Conservation (phyloP, 2,113 vertebrate genomes). For the Pimephales promelas region DNA sequence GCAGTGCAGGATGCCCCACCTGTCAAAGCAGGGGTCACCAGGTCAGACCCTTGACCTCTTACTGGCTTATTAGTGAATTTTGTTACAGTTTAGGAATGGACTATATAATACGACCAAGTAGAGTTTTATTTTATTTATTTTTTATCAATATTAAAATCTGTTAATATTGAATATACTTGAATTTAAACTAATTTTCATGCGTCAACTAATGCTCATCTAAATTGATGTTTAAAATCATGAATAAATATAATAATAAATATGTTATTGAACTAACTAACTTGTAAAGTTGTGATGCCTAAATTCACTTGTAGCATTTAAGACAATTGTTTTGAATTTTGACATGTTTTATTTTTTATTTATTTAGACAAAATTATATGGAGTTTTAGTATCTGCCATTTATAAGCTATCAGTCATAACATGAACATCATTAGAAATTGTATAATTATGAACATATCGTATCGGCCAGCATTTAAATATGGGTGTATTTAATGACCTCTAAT, state of each 20-base stretch:
- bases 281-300: no score
- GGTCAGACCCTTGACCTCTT: conserved; percentile 67
- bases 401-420: not conserved
- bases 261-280: no score
- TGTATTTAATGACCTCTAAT: not conserved
- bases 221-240: no score
- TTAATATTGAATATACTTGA: not conserved
- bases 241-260: no score
- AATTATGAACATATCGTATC: not conserved
- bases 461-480: not conserved
- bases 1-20: conserved; percentile 84
- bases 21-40: conserved; percentile 76
- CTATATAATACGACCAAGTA: no score
- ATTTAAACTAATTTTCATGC: not conserved
- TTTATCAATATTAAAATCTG: no score
- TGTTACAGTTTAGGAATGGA: no score
- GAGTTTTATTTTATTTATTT: no score
- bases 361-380: not conserved
- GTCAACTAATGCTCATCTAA: not conserved
- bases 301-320: no score
- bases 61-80: not conserved
- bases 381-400: not conserved
- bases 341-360: no score
- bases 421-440: no score
- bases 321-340: no score